phyloP scores from a whole-genome alignment of 2,113 vertebrate species.

The Neotoma lepida region DNA sequence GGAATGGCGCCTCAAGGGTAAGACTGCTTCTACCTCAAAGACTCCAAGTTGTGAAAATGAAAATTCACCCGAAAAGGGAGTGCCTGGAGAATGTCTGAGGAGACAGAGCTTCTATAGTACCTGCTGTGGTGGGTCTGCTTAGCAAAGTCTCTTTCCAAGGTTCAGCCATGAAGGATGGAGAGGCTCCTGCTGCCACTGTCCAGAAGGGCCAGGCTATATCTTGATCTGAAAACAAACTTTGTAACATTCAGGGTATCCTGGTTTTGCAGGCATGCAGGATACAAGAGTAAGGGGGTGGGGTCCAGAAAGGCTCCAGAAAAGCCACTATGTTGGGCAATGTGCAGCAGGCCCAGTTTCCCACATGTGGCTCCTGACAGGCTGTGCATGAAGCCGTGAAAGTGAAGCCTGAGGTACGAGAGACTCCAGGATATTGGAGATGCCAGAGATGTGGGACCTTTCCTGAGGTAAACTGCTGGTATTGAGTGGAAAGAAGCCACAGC shows the following conservation, averaged over 20 bases:
- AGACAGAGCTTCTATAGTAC: neutral
- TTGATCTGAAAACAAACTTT: neutral
- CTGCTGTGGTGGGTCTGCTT: neutral
- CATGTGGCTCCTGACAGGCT: neutral
- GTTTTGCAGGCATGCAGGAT: neutral
- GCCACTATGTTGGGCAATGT: neutral
- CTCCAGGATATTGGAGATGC: neutral
- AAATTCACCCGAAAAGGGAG: neutral
- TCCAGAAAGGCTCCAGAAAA: neutral
- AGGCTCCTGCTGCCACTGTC: neutral
- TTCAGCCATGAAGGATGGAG: neutral
- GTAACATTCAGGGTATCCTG: neutral
- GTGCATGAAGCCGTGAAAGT: neutral
- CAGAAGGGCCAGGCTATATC: neutral
- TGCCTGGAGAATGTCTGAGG: neutral
- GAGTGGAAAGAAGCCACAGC: neutral
- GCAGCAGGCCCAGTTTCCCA: neutral
- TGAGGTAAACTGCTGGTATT: neutral
- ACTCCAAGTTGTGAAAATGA: neutral
- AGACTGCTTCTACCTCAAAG: neutral
- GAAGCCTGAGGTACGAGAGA: neutral
- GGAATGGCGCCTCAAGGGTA: neutral
- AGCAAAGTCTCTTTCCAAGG: neutral
- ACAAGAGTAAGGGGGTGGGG: neutral
- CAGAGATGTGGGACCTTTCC: neutral